Conservation (phyloP, 2,113 vertebrate species). For the Clupea harengus region DNA sequence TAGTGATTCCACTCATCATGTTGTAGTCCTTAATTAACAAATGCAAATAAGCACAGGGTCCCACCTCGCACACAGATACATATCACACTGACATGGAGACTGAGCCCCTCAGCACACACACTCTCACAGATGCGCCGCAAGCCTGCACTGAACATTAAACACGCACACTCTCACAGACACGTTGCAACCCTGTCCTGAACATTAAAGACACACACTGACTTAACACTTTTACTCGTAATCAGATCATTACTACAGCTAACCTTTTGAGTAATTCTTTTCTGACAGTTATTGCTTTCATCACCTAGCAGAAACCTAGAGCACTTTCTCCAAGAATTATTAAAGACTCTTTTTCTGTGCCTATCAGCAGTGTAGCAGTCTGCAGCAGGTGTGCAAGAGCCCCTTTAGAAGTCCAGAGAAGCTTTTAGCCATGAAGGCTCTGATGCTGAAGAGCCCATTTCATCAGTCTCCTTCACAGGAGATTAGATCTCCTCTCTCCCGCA, state of each 20-base stretch:
- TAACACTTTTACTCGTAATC: not conserved
- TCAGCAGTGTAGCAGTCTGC: no score
- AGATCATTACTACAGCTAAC: not conserved
- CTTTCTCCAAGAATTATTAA: not conserved
- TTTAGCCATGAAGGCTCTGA: not conserved
- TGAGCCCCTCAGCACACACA: not conserved
- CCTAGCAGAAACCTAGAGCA: not conserved
- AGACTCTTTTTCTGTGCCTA: not conserved
- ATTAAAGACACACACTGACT: constrained; percentile 26
- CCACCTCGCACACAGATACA: not conserved
- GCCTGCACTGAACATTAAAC: not conserved
- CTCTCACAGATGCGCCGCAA: not conserved
- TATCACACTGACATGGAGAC: not conserved
- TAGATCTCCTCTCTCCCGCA: no score
- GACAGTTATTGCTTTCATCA: not conserved
- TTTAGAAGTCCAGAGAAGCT: not conserved
- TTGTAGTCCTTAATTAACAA: not conserved
- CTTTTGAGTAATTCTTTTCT: not conserved
- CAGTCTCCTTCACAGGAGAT: not conserved
- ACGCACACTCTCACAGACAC: not conserved
- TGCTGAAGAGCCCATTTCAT: not conserved
- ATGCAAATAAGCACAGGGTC: not conserved
- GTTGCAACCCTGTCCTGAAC: not conserved
- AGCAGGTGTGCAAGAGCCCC: not conserved
- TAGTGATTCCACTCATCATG: not conserved